These are phyloP conservation scores for Cuniculus paca DNA, from an alignment of 2,797 vertebrate genomes.

Conservation along the genomic window DNA sequence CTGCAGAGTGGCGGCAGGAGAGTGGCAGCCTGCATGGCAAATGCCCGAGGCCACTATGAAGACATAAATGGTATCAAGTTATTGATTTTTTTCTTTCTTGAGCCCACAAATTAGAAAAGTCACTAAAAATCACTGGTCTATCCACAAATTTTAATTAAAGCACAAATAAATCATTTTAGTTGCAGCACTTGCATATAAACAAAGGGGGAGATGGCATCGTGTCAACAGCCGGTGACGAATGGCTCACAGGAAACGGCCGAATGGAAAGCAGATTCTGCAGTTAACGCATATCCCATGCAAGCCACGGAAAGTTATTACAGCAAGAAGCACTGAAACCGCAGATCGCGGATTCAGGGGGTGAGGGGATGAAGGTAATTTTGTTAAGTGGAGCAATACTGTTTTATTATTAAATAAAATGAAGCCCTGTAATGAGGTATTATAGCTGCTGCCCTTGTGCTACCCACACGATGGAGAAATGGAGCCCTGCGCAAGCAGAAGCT, in stretches of 20 bases:
- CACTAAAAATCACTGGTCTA: slow-evolving; percentile 87
- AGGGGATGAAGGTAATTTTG: slow-evolving; percentile 61
- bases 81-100: slow-evolving; percentile 82
- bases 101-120: slow-evolving; percentile 89
- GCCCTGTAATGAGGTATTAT: slow-evolving; percentile 82
- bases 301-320: slow-evolving; percentile 70
- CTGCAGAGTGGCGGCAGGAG: slow-evolving; percentile 77
- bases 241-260: slow-evolving; percentile 84
- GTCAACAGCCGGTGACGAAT: slow-evolving; percentile 89
- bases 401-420: slow-evolving; percentile 85
- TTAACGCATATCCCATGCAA: slow-evolving; percentile 87
- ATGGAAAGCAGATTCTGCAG: slow-evolving; percentile 88
- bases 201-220: slow-evolving; percentile 89
- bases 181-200: slow-evolving; percentile 88
- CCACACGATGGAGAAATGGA: slow-evolving; percentile 81
- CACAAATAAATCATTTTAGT: slow-evolving; percentile 91
- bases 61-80: slow-evolving; percentile 79
- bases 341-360: background rate
- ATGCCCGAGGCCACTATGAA: slow-evolving; percentile 82
- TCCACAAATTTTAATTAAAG: slow-evolving; percentile 92
- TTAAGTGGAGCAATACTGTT: slow-evolving; percentile 81
- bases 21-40: slow-evolving; percentile 83
- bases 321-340: slow-evolving; percentile 85
- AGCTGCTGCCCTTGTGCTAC: slow-evolving; percentile 81
- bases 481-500: slow-evolving; percentile 61